These are phyloP conservation scores for Apostichopus parvimensis DNA, from an alignment of 35 echinoderm and acorn worm species.

Conservation along the genomic window DNA sequence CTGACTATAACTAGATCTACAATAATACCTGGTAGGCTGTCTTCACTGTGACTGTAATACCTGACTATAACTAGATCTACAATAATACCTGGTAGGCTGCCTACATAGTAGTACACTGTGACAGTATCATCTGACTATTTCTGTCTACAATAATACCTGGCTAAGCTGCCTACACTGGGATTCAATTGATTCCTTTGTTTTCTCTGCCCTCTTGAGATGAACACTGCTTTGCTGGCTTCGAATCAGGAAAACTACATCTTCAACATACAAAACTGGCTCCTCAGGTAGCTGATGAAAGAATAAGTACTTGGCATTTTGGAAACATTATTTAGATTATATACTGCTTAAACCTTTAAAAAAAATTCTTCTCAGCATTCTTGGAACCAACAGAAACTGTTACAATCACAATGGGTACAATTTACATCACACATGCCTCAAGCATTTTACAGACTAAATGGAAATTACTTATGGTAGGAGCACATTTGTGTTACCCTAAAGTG, in stretches of 20 bases:
- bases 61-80: too few relatives aligned
- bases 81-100: too few relatives aligned
- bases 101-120: too few relatives aligned
- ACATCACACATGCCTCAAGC: not conserved
- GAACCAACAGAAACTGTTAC: not conserved
- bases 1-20: too few relatives aligned
- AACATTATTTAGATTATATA: not conserved
- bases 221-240: slow-evolving; percentile 69
- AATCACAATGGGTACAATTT: not conserved
- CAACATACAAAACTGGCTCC: slow-evolving; percentile 7
- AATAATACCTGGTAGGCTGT: too few relatives aligned
- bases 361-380: not conserved
- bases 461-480: not conserved
- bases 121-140: too few relatives aligned
- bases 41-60: too few relatives aligned
- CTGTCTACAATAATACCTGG: not conserved
- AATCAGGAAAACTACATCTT: slow-evolving; percentile 85
- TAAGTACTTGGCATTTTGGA: not conserved
- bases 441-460: not conserved
- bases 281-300: not conserved
- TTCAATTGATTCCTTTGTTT: slow-evolving; percentile 66
- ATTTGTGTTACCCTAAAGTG: too few relatives aligned
- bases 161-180: slow-evolving; percentile 65
- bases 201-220: slow-evolving; percentile 65
- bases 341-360: not conserved